phyloP scores from a whole-genome alignment of 92 coral and sea anemone genomes.

The Plumapathes pennacea region DNA sequence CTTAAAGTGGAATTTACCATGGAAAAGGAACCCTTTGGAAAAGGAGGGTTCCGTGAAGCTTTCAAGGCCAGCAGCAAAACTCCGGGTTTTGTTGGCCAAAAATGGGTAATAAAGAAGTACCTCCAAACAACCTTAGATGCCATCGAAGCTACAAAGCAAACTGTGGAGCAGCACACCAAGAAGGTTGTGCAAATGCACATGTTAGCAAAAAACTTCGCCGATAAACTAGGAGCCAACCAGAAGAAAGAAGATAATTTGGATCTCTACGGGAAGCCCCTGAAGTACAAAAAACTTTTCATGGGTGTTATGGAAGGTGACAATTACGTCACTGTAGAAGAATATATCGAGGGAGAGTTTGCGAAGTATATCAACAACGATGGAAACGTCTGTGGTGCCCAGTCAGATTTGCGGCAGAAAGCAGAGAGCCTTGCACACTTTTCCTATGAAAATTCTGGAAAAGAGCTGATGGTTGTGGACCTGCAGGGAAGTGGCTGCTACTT shows the following conservation, averaged over 20 bases:
- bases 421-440: slow-evolving; percentile 9
- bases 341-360: slow-evolving; percentile 27
- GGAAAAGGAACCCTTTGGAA: slow-evolving; percentile 45
- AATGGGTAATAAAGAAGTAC: slow-evolving; percentile 61
- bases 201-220: slow-evolving; percentile 60
- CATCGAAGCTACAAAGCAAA: slow-evolving; percentile 48
- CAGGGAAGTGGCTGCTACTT: not conserved
- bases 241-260: not conserved
- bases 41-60: slow-evolving; percentile 53
- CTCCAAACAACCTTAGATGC: slow-evolving; percentile 40
- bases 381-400: slow-evolving; percentile 25
- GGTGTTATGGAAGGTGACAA: slow-evolving; percentile 39
- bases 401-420: too few relatives aligned
- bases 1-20: slow-evolving; percentile 38
- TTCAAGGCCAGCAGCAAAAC: slow-evolving; percentile 44
- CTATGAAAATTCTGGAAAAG: not conserved
- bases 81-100: slow-evolving; percentile 22
- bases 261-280: slow-evolving; percentile 43
- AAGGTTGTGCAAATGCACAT: slow-evolving; percentile 66
- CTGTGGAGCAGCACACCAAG: slow-evolving; percentile 64
- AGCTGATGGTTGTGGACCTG: slow-evolving; percentile 3
- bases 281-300: slow-evolving; percentile 34
- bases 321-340: slow-evolving; percentile 39
- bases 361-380: slow-evolving; percentile 50
- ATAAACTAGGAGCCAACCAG: slow-evolving; percentile 30